Percentiles rank a stretch among this genome's conserved stretches.
phyloP scores from a whole-genome alignment of 2,888 invertebrate species.

The Athalia circularis region DNA sequence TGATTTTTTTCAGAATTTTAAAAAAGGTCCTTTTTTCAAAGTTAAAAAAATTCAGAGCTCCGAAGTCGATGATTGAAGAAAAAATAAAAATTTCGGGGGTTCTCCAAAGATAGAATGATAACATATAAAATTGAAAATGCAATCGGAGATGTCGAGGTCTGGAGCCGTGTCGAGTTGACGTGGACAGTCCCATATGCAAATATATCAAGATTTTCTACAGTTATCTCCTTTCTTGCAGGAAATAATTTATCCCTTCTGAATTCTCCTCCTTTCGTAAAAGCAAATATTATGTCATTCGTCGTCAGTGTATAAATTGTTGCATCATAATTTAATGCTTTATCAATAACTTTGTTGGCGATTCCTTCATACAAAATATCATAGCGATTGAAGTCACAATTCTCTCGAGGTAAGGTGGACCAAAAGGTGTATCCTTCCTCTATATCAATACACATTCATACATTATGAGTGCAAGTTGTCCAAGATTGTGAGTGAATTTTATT shows the following conservation, averaged over 20 bases:
- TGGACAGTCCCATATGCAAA: conserved; percentile 51
- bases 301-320: neutral
- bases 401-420: neutral
- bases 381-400: neutral
- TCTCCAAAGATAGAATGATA: no score
- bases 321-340: neutral
- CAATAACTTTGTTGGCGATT: conserved; percentile 19
- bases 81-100: no score
- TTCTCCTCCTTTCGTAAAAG: neutral
- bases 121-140: no score
- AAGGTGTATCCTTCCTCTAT: no score
- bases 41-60: no score
- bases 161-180: no score
- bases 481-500: neutral
- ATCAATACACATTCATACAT: no score
- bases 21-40: no score
- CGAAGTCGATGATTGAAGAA: no score
- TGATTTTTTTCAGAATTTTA: no score
- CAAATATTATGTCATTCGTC: conserved; percentile 27
- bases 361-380: conserved; percentile 42
- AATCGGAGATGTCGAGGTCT: no score
- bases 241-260: neutral
- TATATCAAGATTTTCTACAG: conserved; percentile 49
- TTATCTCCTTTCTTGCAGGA: neutral
- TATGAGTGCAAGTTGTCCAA: no score